Base-by-base conservation (phyloP, 92 coral and sea anemone genomes). In the Phenganax stokvisi region DNA sequence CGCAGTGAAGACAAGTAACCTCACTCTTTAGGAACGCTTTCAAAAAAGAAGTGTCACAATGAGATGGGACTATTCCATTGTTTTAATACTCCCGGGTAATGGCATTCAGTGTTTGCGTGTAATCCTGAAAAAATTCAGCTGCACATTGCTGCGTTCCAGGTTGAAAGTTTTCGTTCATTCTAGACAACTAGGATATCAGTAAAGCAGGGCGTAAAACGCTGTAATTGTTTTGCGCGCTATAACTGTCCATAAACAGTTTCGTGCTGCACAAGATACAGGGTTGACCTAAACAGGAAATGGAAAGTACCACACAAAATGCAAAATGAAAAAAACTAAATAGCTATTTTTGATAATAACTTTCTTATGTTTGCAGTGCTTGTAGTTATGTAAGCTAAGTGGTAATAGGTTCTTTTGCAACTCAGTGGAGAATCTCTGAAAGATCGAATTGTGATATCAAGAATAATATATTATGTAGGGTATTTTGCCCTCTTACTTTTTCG, bases 71-170 rank as follows among this genome's bases (percentile, higher is more conserved):
- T 54, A 71, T 69, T 29, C 61, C 30, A 30, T 74, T 73, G 44
- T n/a, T 74, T 37, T 75, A 62, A 54, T 65, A 84, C 66, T 77
- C 71, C 61, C 16, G 65, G 51, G 85, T 77, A 80, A 80, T 85
- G 56, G 37, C 58, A 61, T 79, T 73, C 56, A 71, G 69, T 51
- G 80, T 85, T 60, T 80, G 72, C 31, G 80, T 72, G 60, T 59
- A 84, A 84, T 84, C 87, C 69, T 84, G 87, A 73, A 87, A 83
- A 61, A 87, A 87, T 56, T 87, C 89, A 62, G 89, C 89, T 57
- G 89, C 85, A 83, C 87, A 87, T 75, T 87, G 87, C 69, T 87
- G 89, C 60, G 13, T 79, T 44, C 87, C 90, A 47, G 78, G 66
- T 66, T 74, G 79, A 80, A 84, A 70, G 56, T 66, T 81, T 58